Conservation (phyloP, 2,888 invertebrate species). For the Charanyca ferruginea region DNA sequence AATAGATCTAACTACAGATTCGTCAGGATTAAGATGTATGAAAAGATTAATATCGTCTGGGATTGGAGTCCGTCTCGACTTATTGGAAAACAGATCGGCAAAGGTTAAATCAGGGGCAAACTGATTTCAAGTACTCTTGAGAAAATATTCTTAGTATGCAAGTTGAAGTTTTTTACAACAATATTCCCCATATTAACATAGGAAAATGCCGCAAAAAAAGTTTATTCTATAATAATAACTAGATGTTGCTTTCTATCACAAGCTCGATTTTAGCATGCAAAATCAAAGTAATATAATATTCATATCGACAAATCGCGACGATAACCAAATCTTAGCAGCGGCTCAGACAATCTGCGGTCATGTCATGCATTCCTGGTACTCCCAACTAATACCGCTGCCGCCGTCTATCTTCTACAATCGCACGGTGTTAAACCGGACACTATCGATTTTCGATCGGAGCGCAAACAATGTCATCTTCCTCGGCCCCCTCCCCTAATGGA, state of each 20-base stretch:
- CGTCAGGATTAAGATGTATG: conserved; percentile 48
- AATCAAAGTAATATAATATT: neutral
- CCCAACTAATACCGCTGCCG: conserved; percentile 12
- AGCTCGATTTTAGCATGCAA: neutral
- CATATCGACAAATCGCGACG: neutral
- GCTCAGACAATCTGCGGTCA: conserved; percentile 16
- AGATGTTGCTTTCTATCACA: neutral
- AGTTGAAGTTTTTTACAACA: conserved; percentile 10
- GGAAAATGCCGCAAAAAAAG: neutral
- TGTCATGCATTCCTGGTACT: conserved; percentile 38
- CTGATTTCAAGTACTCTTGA: conserved; percentile 33
- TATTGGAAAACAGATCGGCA: conserved; percentile 50
- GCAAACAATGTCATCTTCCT: conserved; percentile 73
- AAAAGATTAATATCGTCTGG: conserved; percentile 60
- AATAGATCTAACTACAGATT: conserved; percentile 48
- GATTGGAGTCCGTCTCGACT: conserved; percentile 39
- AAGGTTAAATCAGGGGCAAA: conserved; percentile 42
- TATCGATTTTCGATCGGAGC: conserved; percentile 70
- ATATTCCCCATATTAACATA: conserved; percentile 10
- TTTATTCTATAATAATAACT: neutral
- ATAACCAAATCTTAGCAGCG: conserved; percentile 14
- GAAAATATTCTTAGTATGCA: conserved; percentile 38
- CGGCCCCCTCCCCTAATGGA: conserved; percentile 65
- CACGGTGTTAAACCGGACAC: conserved; percentile 53
- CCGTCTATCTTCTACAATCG: conserved; percentile 37